Base-by-base conservation (phyloP, 2,888 invertebrate genomes). In the Thymelicus sylvestris region DNA sequence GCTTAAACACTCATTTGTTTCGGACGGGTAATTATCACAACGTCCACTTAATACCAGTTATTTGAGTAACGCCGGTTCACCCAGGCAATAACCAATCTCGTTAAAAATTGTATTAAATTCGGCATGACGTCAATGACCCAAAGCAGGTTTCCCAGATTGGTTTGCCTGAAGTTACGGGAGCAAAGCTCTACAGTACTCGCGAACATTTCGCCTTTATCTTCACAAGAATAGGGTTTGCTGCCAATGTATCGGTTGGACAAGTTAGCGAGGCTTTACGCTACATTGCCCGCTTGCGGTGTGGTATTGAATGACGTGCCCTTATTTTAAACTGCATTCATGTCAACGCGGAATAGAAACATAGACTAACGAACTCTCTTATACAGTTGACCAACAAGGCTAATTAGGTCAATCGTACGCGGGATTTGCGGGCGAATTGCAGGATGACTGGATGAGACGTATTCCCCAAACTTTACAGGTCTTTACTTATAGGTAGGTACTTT, bases 261-360 rank as follows among this genome's bases (percentile, higher is more conserved):
- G 71, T 74, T 76, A 75, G 74, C 66, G 70, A 78, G 74, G 74
- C 75, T 77, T 80, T 78, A 75, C 78, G 77, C 78, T 79, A 78
- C 79, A 81, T 81, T 79, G 80, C 81, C 80, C 73, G 75, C 72
- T 81, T 84, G 84, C 79, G 81, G 83, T 83, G 79, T 81, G 78
- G 81, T 86, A 85, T 88, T 84, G 85, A 86, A 86, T 89, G 87
- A 87, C 86, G 87, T 87, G 90, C 83, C 86, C 88, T 86, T 86
- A 88, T 88, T 89, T 83, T 82, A 83, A 79, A 78, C 79, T 79
- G 79, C 76, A 79, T 81, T 83, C 74, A 76, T 74, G 73, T 74
- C 74, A 73, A 68, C 74, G 72, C 68, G 67, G 61, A 77, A 74
- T 74, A 74, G 19, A 31, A 55, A 24, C 15, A 52, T n/a, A 52